Conservation (phyloP, 2,797 vertebrate genomes). For the Sebastes kiyomatsui region DNA sequence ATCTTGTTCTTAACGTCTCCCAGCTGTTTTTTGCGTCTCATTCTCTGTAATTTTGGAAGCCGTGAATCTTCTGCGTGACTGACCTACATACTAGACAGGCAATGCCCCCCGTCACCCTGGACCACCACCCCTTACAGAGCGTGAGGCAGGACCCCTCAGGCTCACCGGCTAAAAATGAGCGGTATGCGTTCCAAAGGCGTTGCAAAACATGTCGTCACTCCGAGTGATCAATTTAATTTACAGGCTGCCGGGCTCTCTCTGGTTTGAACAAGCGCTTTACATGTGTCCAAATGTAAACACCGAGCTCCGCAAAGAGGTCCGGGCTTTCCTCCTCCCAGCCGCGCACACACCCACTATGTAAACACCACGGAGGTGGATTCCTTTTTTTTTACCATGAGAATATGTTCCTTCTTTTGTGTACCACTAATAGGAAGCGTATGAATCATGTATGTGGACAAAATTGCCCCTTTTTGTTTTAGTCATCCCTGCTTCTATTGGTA, state of each 20-base stretch:
- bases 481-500: conserved; percentile 37
- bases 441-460: conserved; percentile 49
- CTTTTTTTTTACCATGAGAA: conserved; percentile 44
- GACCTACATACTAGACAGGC: conserved; percentile 61
- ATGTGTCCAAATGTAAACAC: conserved; percentile 42
- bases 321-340: conserved; percentile 37
- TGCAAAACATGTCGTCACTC: conserved; percentile 45
- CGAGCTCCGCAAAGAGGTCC: conserved; percentile 2
- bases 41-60: conserved; percentile 59
- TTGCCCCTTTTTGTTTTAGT: conserved; percentile 4
- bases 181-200: conserved; percentile 37
- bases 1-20: conserved; percentile 52
- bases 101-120: conserved; percentile 43
- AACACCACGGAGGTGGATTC: conserved; percentile 46
- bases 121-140: conserved; percentile 22
- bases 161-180: conserved; percentile 19
- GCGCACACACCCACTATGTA: conserved; percentile 52
- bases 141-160: neutral
- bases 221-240: conserved; percentile 41
- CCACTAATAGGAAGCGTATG: conserved; percentile 42
- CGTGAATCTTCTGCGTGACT: conserved; percentile 55
- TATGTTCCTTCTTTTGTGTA: conserved; percentile 38
- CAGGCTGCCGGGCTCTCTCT: neutral
- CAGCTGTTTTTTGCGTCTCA: conserved; percentile 58
- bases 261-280: conserved; percentile 2